These are phyloP conservation scores for Steinernema feltiae DNA, from an alignment of 1,140 invertebrate species.

Conservation along the genomic window DNA sequence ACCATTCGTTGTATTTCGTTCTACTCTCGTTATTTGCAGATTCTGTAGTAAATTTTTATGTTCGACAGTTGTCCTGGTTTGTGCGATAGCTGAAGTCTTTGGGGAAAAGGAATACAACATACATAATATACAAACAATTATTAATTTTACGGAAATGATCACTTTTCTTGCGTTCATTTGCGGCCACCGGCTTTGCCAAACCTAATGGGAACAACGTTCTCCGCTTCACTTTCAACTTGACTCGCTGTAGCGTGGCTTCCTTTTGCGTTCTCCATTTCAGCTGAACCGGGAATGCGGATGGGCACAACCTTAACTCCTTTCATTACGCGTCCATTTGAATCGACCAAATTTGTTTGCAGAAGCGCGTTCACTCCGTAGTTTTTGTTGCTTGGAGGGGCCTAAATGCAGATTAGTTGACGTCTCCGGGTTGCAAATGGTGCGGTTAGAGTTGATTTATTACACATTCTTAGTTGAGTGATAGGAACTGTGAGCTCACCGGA, in stretches of 20 bases:
- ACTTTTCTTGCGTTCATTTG: too few species aligned
- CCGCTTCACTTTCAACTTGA: slow-evolving; percentile 39
- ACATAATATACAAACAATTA: too few species aligned
- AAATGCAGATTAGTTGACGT: too few species aligned
- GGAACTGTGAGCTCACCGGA: slow-evolving; percentile 7
- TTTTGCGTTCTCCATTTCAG: slow-evolving; percentile 10
- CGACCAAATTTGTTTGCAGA: slow-evolving; percentile 46
- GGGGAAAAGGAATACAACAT: too few species aligned
- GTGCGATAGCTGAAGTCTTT: too few species aligned
- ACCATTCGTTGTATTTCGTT: too few species aligned
- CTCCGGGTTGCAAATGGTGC: too few species aligned
- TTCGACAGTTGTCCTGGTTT: too few species aligned
- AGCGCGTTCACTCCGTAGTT: slow-evolving; percentile 45
- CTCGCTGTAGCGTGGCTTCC: slow-evolving; percentile 32
- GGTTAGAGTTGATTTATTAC: slow-evolving; percentile 3
- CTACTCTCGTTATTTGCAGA: too few species aligned
- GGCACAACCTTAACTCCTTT: slow-evolving; percentile 31
- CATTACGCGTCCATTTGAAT: slow-evolving; percentile 43
- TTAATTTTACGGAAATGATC: too few species aligned
- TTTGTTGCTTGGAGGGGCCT: slow-evolving; percentile 34
- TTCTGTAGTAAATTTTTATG: too few species aligned
- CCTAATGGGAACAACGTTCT: slow-evolving; percentile 40
- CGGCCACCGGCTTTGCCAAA: slow-evolving; percentile 30
- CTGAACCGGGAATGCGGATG: background rate
- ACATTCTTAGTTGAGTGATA: background rate